phyloP scores from a whole-genome alignment of 2,113 vertebrate species.

The Galbula dea region DNA sequence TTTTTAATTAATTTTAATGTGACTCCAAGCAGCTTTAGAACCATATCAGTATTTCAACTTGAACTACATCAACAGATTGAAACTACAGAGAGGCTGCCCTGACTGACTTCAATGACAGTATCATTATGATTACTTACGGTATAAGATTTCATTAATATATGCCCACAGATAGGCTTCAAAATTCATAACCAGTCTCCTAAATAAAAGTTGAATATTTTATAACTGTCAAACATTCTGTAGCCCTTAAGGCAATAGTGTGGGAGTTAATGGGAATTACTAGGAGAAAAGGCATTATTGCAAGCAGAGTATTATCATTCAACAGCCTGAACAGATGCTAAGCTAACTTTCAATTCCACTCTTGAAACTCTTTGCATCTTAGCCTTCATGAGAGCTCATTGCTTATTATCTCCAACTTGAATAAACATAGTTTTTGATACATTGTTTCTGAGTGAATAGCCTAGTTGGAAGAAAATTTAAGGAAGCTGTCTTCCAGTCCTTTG shows the following conservation, averaged over 20 bases:
- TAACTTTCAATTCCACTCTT: neutral
- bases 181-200: neutral
- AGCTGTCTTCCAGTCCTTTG: neutral
- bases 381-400: neutral
- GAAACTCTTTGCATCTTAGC: neutral
- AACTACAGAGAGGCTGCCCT: neutral
- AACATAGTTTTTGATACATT: neutral
- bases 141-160: neutral
- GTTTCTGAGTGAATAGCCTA: neutral
- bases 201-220: neutral
- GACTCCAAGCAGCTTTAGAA: neutral
- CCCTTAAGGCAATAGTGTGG: neutral
- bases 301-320: neutral
- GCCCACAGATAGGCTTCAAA: neutral
- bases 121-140: neutral
- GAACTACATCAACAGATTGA: neutral
- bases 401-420: neutral
- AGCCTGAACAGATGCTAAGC: neutral
- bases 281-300: neutral
- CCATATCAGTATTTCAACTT: neutral
- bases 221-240: neutral
- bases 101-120: neutral
- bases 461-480: neutral
- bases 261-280: neutral
- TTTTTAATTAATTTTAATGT: neutral